Base-by-base conservation (phyloP, 1,140 invertebrate species). In the Bactericera cockerelli region DNA sequence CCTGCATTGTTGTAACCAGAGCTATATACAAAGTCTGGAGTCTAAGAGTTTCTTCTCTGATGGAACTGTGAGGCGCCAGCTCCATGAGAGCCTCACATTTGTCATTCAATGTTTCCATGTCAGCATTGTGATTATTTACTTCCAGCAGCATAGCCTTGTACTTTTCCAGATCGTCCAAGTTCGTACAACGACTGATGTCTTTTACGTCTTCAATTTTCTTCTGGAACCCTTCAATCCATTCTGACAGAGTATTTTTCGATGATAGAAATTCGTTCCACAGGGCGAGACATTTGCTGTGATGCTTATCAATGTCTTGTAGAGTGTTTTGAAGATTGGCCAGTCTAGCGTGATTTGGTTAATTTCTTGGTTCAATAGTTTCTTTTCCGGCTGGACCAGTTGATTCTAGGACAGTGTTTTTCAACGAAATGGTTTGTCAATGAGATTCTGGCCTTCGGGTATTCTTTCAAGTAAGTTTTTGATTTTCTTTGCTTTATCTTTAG, bases 371-470 rank as follows among this genome's bases (percentile, higher is more conserved):
- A 1, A 95, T 84, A 19, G 76, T 76, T 60, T 93, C 88, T 70
- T 89, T 86, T 14, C 90, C 92, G 71, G 93, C 89, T 6, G 80
- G 77, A 1, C 86, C 86, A 11, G 89, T 90, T n/a, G 82, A 85
- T 59, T 82, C 75, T 58, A 89, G 78, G 0, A 93, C 86, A 22
- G 78, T 76, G 68, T 86, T 81, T 62, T 88, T 90, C 0, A 88
- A 70, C 66, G 86, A 78, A 55, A 86, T 79, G 0, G 85, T 81
- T 82, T 84, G 24, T 85, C 78, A 0, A 93, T 77, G 33, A 91
- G 66, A 2, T 74, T 72, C 65, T 87, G 82, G 56, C 87, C 84
- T 73, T 81, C 79, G 28, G 53, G 39, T 57, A 55, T 39, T 8
- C 31, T 61, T 24, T 49, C 28, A 28, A 49, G 25, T 3, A 62